Evolutionary conservation across 2,888 invertebrate species (phyloP).

Genomic region (Ochropleura plecta): DNA sequence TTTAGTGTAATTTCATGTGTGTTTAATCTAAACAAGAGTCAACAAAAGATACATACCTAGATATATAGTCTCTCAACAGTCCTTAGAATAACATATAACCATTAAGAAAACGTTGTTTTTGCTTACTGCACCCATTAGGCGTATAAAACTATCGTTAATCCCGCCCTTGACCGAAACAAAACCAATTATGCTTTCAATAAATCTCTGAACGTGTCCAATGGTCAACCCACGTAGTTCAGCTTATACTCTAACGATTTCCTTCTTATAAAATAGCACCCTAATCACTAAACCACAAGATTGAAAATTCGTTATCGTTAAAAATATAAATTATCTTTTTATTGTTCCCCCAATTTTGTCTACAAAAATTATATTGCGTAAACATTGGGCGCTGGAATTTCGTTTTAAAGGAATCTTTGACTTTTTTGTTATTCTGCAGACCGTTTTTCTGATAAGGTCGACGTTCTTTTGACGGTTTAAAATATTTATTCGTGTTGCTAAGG

Average conservation of each 20-base stretch:
- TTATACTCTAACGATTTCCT: slow-evolving; percentile 35
- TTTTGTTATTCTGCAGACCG: slow-evolving; percentile 42
- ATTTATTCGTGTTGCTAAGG: slow-evolving; percentile 38
- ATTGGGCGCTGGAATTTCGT: slow-evolving; percentile 51
- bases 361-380: slow-evolving; percentile 68
- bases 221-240: slow-evolving; percentile 71
- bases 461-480: slow-evolving; percentile 33
- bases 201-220: slow-evolving; percentile 78
- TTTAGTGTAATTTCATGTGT: slow-evolving; percentile 60
- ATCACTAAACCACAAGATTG: slow-evolving; percentile 33
- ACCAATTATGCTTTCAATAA: slow-evolving; percentile 85
- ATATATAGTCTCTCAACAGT: slow-evolving; percentile 41
- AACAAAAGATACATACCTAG: slow-evolving; percentile 45
- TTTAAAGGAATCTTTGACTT: slow-evolving; percentile 49
- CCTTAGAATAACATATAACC: slow-evolving; percentile 68
- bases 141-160: slow-evolving; percentile 84
- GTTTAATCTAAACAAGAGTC: slow-evolving; percentile 54
- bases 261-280: slow-evolving; percentile 58
- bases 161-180: slow-evolving; percentile 84
- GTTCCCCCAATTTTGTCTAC: slow-evolving; percentile 59
- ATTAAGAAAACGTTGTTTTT: slow-evolving; percentile 76
- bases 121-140: slow-evolving; percentile 80
- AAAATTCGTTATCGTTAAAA: slow-evolving; percentile 42
- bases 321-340: slow-evolving; percentile 66
- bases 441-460: slow-evolving; percentile 40